Evolutionary conservation across 2,888 invertebrate genomes (phyloP).

Genomic region (Gasteruption jaculator): DNA sequence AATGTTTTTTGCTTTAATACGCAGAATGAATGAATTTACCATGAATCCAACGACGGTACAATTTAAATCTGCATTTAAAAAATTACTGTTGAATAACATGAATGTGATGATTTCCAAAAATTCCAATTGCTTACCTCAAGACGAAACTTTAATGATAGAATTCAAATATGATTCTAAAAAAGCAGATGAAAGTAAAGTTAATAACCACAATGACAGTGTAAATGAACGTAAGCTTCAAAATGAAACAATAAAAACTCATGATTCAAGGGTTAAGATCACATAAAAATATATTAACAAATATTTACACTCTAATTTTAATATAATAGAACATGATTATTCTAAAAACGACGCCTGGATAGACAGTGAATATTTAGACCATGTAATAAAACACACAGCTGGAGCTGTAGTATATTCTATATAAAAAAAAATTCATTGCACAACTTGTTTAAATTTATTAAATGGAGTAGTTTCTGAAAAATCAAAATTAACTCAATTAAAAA

Average conservation of each 20-base stretch:
- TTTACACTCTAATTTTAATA: constrained; percentile 4
- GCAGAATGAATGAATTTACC: constrained; percentile 16
- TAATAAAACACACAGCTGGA: constrained; percentile 15
- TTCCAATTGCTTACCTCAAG: constrained; percentile 15
- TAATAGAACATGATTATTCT: constrained; percentile 10
- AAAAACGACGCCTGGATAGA: constrained; percentile 9
- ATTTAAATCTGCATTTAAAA: constrained; percentile 21
- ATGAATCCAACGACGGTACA: constrained; percentile 20
- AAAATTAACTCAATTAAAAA: constrained; percentile 12
- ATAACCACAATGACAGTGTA: too few relatives aligned
- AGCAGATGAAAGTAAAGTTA: too few relatives aligned
- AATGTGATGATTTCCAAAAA: constrained; percentile 10
- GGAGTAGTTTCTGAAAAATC: too few relatives aligned
- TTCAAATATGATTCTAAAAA: too few relatives aligned
- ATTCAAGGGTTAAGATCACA: too few relatives aligned
- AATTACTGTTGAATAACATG: constrained; percentile 14
- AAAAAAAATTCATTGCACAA: too few relatives aligned
- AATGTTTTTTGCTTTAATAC: constrained; percentile 17
- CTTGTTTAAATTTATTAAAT: constrained; percentile 1
- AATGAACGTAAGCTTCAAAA: too few relatives aligned
- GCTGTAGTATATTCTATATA: constrained; percentile 12
- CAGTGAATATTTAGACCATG: constrained; percentile 13
- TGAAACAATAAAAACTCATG: too few relatives aligned
- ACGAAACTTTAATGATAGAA: constrained; percentile 11
- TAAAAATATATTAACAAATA: too few relatives aligned